Evolutionary conservation across 2,113 vertebrate genomes (phyloP), one percentile per base, ranked within the genome.

Genomic region (Zosterops borbonicus): DNA sequence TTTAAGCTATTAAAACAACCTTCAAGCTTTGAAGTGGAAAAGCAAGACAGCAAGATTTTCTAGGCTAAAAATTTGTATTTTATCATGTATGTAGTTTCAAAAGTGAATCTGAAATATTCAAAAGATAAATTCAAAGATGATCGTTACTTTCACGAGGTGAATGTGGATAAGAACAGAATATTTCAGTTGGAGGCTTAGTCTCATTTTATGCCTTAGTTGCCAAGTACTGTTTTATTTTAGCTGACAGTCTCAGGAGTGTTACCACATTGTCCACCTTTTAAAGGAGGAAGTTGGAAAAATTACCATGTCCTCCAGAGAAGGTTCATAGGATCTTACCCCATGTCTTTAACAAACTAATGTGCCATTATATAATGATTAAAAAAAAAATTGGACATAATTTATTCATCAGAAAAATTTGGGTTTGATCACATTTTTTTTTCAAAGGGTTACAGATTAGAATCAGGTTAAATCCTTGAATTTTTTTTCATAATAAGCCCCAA

Each of bases 1-100:
- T 92, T 90, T 59, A 62, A 83, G 20, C 77, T 92, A 89, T 80
- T 96, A 91, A 96, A 89, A 39, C n/a, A 83, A 92, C n/a, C 52
- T 94, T 89, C 44, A 65, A 91, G 49, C 23, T 93, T 80, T 84
- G 71, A 63, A 58, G 39, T 53, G 15, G 52, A 88, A 79, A 35
- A 87, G n/a, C 4, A 64, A 53, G 80, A 64, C 33, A 73, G 56
- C 21, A 69, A 37, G 47, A 84, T 20, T 71, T 92, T 47, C 49
- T 35, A 75, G 44, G 73, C 11, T 73, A 89, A 82, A 73, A 67
- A 63, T 19, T 55, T 86, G 11, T 69, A 59, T 87, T 87, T 81
- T 69, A 55, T 93, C 59, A 68, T 7, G 22, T n/a, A 67, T 8
- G 9, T 23, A n/a, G 14, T 67, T 95, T 68, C 89, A 88, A 65